Percentiles rank a stretch among this genome's conserved stretches.
Conservation (phyloP, 2,797 vertebrate species). For the Trachurus trachurus region DNA sequence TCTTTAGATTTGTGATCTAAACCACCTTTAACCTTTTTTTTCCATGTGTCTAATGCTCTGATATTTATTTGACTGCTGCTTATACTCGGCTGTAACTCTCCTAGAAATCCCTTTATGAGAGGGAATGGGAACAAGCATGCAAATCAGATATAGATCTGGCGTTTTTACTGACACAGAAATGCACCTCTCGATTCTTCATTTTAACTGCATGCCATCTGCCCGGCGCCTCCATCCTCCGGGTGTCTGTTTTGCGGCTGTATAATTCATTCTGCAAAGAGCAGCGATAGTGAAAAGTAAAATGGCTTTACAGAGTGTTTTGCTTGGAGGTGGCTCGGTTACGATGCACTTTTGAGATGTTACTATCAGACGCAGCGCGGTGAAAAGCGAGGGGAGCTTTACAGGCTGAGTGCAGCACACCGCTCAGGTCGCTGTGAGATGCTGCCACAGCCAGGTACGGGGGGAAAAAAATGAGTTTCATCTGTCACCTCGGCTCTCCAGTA, state of each 20-base stretch:
- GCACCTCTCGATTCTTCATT: conserved; percentile 70
- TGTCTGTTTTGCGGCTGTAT: conserved; percentile 36
- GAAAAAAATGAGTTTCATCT: conserved; percentile 19
- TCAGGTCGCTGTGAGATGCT: conserved; percentile 29
- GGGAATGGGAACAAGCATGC: conserved; percentile 61
- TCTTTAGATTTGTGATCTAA: conserved; percentile 4
- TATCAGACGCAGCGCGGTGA: conserved; percentile 3
- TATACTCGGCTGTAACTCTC: conserved; percentile 19
- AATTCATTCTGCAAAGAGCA: conserved; percentile 46
- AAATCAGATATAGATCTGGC: conserved; percentile 70
- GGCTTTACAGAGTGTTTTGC: conserved; percentile 31
- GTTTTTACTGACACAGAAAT: conserved; percentile 75
- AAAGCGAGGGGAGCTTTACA: conserved; percentile 48
- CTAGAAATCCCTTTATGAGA: conserved; percentile 41
- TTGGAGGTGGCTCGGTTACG: conserved; percentile 7
- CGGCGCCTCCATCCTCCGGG: conserved; percentile 33
- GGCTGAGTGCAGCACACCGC: conserved; percentile 11
- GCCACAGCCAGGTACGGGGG: conserved; percentile 1
- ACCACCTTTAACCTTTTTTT: conserved; percentile 9
- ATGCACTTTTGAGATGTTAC: conserved; percentile 46
- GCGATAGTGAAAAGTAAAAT: conserved; percentile 32
- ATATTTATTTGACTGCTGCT: conserved; percentile 30
- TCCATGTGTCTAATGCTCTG: background rate
- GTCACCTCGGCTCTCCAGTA: conserved; percentile 48
- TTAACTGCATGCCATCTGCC: conserved; percentile 58